Evolutionary conservation across 2,113 vertebrate species (phyloP).

Genomic region (Lates calcarifer): DNA sequence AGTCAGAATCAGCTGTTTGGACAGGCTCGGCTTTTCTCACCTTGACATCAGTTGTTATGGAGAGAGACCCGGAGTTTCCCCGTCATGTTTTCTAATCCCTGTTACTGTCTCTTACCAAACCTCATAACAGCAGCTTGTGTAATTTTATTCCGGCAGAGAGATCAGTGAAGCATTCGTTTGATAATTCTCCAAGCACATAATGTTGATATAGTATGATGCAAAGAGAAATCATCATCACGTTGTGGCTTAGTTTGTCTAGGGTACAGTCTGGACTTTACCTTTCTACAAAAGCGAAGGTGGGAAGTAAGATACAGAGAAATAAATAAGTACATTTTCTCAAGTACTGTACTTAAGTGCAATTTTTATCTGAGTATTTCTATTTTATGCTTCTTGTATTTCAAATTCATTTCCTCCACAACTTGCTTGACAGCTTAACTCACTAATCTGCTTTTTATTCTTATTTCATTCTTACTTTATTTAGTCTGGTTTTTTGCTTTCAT

Average conservation of each 20-base stretch:
- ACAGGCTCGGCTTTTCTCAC: background rate
- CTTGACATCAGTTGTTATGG: background rate
- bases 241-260: background rate
- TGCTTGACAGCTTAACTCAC: too few relatives aligned
- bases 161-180: constrained; percentile 4
- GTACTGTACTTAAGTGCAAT: too few relatives aligned
- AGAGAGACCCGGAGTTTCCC: constrained; percentile 11
- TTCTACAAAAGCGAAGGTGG: too few relatives aligned
- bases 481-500: too few relatives aligned
- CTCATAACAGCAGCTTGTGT: background rate
- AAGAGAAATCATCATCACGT: background rate
- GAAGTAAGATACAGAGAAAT: too few relatives aligned
- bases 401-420: too few relatives aligned
- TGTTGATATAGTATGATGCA: background rate
- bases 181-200: background rate
- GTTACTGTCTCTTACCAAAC: background rate
- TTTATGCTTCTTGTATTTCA: background rate
- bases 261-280: background rate
- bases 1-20: too few relatives aligned
- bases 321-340: background rate
- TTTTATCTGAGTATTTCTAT: background rate
- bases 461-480: too few relatives aligned
- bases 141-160: constrained; percentile 1
- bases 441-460: too few relatives aligned
- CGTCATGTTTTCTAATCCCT: background rate